A percentile compares a stretch with the other conserved stretches of the same genome.
Evolutionary conservation across 2,797 vertebrate species (phyloP).

Genomic region (Phataginus tricuspis): DNA sequence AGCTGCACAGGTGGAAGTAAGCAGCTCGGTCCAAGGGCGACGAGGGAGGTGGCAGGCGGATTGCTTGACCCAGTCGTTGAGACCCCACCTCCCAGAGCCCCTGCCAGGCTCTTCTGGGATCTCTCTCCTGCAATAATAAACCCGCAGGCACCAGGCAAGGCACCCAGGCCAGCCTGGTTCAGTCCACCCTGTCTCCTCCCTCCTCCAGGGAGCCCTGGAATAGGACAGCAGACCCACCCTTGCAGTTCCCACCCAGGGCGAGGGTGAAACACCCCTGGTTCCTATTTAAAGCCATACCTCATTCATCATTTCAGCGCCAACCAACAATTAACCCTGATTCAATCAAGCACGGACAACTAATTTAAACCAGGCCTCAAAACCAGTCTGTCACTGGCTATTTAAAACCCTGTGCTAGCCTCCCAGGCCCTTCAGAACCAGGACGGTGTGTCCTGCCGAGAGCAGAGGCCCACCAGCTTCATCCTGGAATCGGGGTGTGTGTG

Average conservation of each 20-base stretch:
- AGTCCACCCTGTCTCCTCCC: not conserved
- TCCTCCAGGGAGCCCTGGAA: not conserved
- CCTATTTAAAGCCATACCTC: constrained; percentile 76
- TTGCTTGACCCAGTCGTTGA: not conserved
- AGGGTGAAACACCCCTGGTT: constrained; percentile 56
- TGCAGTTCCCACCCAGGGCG: not conserved
- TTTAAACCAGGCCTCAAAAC: constrained; percentile 68
- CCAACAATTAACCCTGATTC: constrained; percentile 80
- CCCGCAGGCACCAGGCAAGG: not conserved
- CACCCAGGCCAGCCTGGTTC: not conserved
- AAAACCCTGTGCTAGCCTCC: constrained; percentile 74
- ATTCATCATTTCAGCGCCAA: constrained; percentile 79
- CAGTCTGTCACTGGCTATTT: constrained; percentile 75
- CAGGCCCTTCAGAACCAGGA: constrained; percentile 59
- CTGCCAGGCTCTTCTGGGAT: not conserved
- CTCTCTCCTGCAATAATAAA: not conserved
- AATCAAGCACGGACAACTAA: constrained; percentile 75
- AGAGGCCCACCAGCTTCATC: not conserved
- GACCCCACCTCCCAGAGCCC: not conserved
- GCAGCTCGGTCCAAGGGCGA: not conserved
- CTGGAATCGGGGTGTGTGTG: no score
- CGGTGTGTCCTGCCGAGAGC: constrained; percentile 76
- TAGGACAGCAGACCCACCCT: not conserved
- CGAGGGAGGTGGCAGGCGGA: not conserved
- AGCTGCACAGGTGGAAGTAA: not conserved